These are phyloP conservation scores for Leucoraja erinaceus DNA, from an alignment of 2,113 vertebrate genomes.

Conservation along the genomic window DNA sequence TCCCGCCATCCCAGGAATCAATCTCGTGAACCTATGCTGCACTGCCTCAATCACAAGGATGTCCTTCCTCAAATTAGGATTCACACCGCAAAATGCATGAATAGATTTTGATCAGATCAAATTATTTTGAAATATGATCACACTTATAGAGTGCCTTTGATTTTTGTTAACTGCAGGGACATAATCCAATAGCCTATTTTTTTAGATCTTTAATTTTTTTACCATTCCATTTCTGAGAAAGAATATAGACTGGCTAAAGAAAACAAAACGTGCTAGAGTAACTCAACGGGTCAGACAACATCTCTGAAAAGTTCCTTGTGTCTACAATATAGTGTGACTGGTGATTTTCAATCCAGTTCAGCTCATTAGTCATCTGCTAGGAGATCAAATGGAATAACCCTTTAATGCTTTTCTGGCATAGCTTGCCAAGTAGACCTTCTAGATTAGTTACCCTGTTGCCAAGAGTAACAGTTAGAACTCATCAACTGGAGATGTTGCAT, in stretches of 20 bases:
- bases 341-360: background rate
- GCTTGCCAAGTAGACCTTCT: background rate
- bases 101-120: background rate
- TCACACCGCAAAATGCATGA: background rate
- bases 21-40: too few relatives aligned
- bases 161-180: background rate
- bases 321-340: background rate
- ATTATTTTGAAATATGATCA: background rate
- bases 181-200: background rate
- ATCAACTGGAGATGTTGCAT: background rate
- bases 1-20: too few relatives aligned
- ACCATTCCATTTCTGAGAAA: background rate
- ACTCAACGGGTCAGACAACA: too few relatives aligned
- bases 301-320: too few relatives aligned
- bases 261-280: too few relatives aligned
- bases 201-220: background rate
- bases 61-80: too few relatives aligned
- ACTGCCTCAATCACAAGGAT: too few relatives aligned
- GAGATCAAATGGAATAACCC: background rate
- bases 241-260: too few relatives aligned
- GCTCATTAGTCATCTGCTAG: background rate
- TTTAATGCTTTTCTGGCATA: background rate
- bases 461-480: background rate
- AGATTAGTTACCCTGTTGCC: background rate
- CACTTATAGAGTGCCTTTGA: background rate